Evolutionary conservation across 2,113 vertebrate genomes (phyloP).

Genomic region (Lonchura striata): DNA sequence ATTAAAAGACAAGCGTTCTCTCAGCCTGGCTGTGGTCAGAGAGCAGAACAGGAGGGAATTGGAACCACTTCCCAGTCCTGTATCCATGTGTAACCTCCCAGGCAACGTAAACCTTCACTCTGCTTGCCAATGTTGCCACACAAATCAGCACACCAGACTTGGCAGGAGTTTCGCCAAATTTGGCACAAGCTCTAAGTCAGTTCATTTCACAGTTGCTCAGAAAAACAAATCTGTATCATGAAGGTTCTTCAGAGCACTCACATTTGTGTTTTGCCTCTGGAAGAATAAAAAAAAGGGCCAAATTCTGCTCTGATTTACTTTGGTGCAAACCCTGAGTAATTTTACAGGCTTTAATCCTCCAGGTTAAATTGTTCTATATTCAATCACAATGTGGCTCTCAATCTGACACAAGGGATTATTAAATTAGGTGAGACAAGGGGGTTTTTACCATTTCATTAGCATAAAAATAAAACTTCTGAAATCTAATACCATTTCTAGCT

Average conservation of each 20-base stretch:
- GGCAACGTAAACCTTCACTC: conserved; percentile 4
- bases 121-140: conserved; percentile 26
- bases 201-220: conserved; percentile 38
- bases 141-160: conserved; percentile 34
- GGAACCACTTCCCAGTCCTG: neutral
- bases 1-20: neutral
- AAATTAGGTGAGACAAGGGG: neutral
- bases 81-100: neutral
- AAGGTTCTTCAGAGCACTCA: neutral
- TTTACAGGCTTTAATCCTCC: neutral
- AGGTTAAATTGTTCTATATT: neutral
- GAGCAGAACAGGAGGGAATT: conserved; percentile 6
- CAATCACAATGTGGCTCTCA: neutral
- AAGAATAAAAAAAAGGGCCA: neutral
- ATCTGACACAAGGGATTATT: neutral
- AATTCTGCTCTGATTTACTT: neutral
- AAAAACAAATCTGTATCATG: conserved; percentile 43
- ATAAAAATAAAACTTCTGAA: neutral
- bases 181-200: conserved; percentile 22
- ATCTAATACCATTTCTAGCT: neutral
- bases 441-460: neutral
- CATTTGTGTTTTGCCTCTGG: neutral
- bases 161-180: conserved; percentile 14
- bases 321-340: neutral
- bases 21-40: neutral